These are phyloP conservation scores for Lasioglossum villosulum DNA, from an alignment of 2,888 invertebrate species.

Conservation along the genomic window DNA sequence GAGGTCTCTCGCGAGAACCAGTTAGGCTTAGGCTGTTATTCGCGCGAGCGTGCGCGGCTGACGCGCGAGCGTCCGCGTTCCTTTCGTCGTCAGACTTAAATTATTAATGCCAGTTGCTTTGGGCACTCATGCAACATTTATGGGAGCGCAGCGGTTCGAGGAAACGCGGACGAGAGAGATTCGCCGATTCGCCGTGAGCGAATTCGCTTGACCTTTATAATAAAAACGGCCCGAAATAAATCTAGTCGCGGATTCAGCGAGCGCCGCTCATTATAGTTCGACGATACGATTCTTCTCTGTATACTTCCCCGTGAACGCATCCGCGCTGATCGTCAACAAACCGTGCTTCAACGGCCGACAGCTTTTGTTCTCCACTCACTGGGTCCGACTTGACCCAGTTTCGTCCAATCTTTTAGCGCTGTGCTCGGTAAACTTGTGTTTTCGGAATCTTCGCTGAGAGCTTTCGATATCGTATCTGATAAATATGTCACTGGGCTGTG, in stretches of 20 bases:
- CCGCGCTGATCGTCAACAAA: neutral
- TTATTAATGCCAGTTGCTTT: constrained; percentile 75
- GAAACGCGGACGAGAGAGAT: constrained; percentile 64
- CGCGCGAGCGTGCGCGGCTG: constrained; percentile 19
- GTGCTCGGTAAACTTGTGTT: neutral
- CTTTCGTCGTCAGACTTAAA: constrained; percentile 69
- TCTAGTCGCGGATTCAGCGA: constrained; percentile 66
- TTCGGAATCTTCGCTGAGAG: neutral
- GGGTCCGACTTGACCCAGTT: neutral
- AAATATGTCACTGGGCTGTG: neutral
- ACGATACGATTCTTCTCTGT: constrained; percentile 16
- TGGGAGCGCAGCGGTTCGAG: constrained; percentile 61
- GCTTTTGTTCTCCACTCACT: neutral
- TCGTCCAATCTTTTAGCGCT: neutral
- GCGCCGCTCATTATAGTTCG: constrained; percentile 56
- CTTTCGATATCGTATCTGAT: neutral
- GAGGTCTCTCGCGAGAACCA: neutral
- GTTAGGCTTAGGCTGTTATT: constrained; percentile 33
- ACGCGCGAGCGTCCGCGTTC: constrained; percentile 55
- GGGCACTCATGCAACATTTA: constrained; percentile 76
- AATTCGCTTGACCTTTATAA: constrained; percentile 76
- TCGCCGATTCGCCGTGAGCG: constrained; percentile 65
- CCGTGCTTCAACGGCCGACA: neutral
- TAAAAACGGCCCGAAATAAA: constrained; percentile 67
- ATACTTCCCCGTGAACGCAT: neutral